Evolutionary conservation across 2,888 invertebrate species (phyloP), one percentile per base, ranked within the genome.

Genomic region (Rhogogaster chlorosoma): DNA sequence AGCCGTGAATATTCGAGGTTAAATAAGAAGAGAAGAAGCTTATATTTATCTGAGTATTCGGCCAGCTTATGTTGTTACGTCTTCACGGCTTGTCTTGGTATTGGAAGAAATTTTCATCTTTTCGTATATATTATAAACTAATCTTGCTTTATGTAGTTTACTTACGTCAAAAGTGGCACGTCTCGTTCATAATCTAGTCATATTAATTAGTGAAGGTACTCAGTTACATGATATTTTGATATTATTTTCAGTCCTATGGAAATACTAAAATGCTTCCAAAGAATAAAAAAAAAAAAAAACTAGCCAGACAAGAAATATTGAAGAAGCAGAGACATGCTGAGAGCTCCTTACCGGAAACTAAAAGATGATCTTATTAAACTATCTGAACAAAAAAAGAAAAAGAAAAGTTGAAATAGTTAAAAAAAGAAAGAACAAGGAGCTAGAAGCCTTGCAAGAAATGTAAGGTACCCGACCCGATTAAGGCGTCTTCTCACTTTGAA

Each of bases 301-400:
- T 53, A 53, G 10, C 32, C n/a, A 42, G 71, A 38, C 26, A 71
- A 36, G 42, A 71, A 71, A 38, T 71, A 38, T 71, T 71, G 32
- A 12, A 71, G 71, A 78, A 53, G 29, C 53, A 78, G 36, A 78
- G 57, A 57, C 29, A 78, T 78, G n/a, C 57, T n/a, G 36, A 26
- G 36, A 45, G 49, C 32, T 45, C n/a, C 36, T n/a, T 29, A 78
- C 10, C 22, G 42, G 5, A 36, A 29, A 38, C 38, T 36, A 71
- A 71, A 42, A 38, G 29, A 7, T 71, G 71, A 71, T 71, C 71
- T 42, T 10, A 12, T 38, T 38, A 38, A 71, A 42, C 36, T 36
- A 9, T n/a, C 36, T 38, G 71, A 36, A 36, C 36, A 38, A 22
- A 71, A 38, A 71, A 38, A 71, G 71, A 71, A 75, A 75, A 75